Conservation (phyloP, 2,797 vertebrate genomes). For the Neoniphon sammara region DNA sequence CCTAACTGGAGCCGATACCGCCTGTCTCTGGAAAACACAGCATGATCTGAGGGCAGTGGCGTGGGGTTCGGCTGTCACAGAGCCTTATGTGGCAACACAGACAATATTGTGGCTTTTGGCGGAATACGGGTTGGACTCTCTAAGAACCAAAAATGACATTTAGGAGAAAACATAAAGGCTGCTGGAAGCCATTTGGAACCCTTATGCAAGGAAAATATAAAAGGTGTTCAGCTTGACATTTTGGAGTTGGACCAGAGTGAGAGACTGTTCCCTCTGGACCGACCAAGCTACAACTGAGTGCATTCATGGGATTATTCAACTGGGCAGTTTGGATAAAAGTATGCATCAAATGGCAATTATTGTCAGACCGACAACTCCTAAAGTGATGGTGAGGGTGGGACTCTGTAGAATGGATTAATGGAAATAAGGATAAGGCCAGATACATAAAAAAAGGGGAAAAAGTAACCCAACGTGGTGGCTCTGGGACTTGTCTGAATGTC, state of each 20-base stretch:
- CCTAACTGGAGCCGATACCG: slow-evolving; percentile 46
- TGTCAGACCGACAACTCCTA: slow-evolving; percentile 37
- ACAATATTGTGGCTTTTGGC: slow-evolving; percentile 41
- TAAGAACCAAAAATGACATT: slow-evolving; percentile 43
- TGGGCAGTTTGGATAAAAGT: slow-evolving; percentile 20
- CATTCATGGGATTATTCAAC: slow-evolving; percentile 21
- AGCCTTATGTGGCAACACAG: slow-evolving; percentile 47
- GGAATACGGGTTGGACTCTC: slow-evolving; percentile 40
- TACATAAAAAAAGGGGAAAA: slow-evolving; percentile 8
- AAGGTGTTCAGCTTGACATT: slow-evolving; percentile 39
- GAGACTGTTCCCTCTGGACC: slow-evolving; percentile 1
- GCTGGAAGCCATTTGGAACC: slow-evolving; percentile 38
- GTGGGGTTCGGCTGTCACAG: slow-evolving; percentile 25
- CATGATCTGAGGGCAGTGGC: slow-evolving; percentile 22
- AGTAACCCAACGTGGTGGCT: slow-evolving; percentile 32
- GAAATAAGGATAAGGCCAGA: slow-evolving; percentile 29
- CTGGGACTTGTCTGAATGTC: slow-evolving; percentile 26
- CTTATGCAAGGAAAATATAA: slow-evolving; percentile 17
- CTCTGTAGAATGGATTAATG: slow-evolving; percentile 32
- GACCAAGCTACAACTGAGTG: slow-evolving; percentile 27
- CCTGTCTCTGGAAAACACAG: slow-evolving; percentile 45
- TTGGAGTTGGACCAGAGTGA: slow-evolving; percentile 5
- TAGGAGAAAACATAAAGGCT: slow-evolving; percentile 47
- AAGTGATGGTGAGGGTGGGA: slow-evolving; percentile 15
- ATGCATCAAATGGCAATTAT: slow-evolving; percentile 32